phyloP scores from a whole-genome alignment of 2,888 invertebrate genomes.

The Prosopocoilus inquinatus region DNA sequence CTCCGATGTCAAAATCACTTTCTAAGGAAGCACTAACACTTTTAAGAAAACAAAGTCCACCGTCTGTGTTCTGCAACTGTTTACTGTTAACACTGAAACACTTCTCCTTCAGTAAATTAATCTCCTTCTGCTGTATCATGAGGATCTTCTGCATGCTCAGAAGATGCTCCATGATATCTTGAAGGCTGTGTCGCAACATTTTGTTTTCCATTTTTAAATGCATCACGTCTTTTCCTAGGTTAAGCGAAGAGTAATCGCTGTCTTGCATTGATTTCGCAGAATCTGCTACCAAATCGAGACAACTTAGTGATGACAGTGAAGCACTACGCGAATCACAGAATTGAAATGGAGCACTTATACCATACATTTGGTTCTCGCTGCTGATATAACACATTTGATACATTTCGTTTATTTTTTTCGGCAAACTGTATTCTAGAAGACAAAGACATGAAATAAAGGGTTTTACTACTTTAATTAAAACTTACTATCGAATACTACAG shows the following conservation, averaged over 20 bases:
- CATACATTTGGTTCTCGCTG: slow-evolving; percentile 42
- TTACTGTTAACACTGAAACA: background rate
- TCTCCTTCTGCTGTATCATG: slow-evolving; percentile 37
- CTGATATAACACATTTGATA: slow-evolving; percentile 47
- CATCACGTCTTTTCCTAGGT: slow-evolving; percentile 28
- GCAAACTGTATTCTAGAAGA: slow-evolving; percentile 39
- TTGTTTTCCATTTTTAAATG: slow-evolving; percentile 38
- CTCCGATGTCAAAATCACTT: slow-evolving; percentile 22
- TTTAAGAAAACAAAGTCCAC: slow-evolving; percentile 13
- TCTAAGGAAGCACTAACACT: background rate
- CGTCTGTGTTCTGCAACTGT: background rate
- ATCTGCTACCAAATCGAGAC: background rate
- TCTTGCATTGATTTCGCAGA: slow-evolving; percentile 12
- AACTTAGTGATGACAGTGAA: background rate
- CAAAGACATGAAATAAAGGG: background rate
- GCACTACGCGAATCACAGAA: slow-evolving; percentile 25
- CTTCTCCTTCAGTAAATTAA: slow-evolving; percentile 34
- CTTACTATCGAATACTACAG: slow-evolving; percentile 41
- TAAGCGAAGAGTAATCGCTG: slow-evolving; percentile 15
- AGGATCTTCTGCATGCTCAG: slow-evolving; percentile 30
- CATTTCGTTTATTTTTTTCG: slow-evolving; percentile 39
- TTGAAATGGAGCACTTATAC: slow-evolving; percentile 44
- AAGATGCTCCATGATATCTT: slow-evolving; percentile 31
- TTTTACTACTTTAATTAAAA: background rate
- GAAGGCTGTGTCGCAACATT: slow-evolving; percentile 28